Conservation (phyloP, 1,140 invertebrate species). For the Samia ricini region DNA sequence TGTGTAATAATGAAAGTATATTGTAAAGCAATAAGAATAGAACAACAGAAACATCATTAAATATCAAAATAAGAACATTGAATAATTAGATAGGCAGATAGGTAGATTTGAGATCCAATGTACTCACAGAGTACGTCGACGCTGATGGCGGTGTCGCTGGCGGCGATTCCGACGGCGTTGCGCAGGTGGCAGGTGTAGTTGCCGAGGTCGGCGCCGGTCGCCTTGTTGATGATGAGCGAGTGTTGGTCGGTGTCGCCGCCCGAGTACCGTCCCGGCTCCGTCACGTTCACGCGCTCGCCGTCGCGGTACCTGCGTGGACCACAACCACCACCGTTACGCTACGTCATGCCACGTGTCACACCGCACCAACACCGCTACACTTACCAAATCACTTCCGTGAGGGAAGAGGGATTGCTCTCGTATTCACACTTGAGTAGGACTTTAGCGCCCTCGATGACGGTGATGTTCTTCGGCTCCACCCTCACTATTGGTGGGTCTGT, state of each 20-base stretch:
- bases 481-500: slow-evolving; percentile 90
- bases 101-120: background rate
- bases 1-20: too few relatives aligned
- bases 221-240: slow-evolving; percentile 86
- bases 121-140: slow-evolving; percentile 86
- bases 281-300: slow-evolving; percentile 82
- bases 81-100: too few relatives aligned
- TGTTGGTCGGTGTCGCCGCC: slow-evolving; percentile 86
- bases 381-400: slow-evolving; percentile 88
- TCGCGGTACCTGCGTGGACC: slow-evolving; percentile 88
- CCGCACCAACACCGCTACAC: slow-evolving; percentile 1
- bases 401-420: slow-evolving; percentile 88
- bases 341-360: too few relatives aligned
- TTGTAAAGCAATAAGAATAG: too few relatives aligned
- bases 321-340: too few relatives aligned
- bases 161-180: slow-evolving; percentile 85
- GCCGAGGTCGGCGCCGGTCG: slow-evolving; percentile 87
- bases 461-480: slow-evolving; percentile 85
- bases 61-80: too few relatives aligned
- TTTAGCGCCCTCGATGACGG: slow-evolving; percentile 87
- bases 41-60: too few relatives aligned
- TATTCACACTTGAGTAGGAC: slow-evolving; percentile 88
- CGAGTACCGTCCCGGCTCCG: slow-evolving; percentile 82
- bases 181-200: slow-evolving; percentile 88
- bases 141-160: slow-evolving; percentile 83